A percentile compares a stretch with the other conserved stretches of the same genome.
Conservation (phyloP, 2,113 vertebrate species). For the Crotalus helleri region DNA sequence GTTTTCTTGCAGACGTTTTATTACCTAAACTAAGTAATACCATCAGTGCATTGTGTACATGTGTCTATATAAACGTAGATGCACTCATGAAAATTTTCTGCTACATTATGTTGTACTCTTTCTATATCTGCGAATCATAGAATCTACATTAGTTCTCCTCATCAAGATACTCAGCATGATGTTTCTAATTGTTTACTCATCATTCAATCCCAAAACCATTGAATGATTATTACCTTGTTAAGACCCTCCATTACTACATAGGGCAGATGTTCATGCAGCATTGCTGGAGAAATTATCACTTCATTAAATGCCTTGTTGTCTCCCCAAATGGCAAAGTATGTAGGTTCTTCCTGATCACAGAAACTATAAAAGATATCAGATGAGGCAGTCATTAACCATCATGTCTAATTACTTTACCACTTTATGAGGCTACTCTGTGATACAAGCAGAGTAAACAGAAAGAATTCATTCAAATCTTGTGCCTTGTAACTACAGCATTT, state of each 20-base stretch:
- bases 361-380: slow-evolving; percentile 68
- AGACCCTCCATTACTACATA: slow-evolving; percentile 98
- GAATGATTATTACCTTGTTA: slow-evolving; percentile 83
- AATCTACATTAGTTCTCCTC: background rate
- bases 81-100: background rate
- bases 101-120: too few relatives aligned
- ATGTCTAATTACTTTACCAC: background rate
- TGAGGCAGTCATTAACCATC: background rate
- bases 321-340: slow-evolving; percentile 96
- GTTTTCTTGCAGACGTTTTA: background rate
- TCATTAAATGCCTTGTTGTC: slow-evolving; percentile 98
- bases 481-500: background rate
- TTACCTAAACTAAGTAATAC: background rate
- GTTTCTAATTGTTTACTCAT: background rate
- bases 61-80: background rate
- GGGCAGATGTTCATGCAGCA: slow-evolving; percentile 96
- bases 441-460: background rate
- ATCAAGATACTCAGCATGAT: background rate
- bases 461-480: background rate
- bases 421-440: background rate
- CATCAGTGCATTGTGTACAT: background rate
- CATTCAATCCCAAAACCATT: background rate
- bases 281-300: slow-evolving; percentile 97
- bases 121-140: background rate
- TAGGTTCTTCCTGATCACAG: slow-evolving; percentile 96